These are phyloP conservation scores for Spongilla lacustris DNA, from an alignment of 37 sponge, comb jelly and placozoan species.

Conservation along the genomic window DNA sequence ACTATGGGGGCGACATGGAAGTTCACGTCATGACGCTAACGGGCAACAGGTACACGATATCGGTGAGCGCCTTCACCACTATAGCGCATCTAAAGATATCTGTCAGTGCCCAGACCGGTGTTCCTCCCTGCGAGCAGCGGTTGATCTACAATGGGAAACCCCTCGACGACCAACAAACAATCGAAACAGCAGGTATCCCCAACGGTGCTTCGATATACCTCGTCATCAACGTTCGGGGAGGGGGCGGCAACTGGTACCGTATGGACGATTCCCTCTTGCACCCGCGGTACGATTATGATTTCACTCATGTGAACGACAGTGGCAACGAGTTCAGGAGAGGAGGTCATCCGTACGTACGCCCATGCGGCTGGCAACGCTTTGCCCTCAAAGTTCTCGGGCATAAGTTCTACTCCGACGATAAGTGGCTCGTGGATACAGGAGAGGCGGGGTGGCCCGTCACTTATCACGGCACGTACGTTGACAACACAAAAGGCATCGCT, in stretches of 20 bases:
- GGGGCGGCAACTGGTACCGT: constrained; percentile 13
- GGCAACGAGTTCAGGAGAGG: constrained; percentile 28
- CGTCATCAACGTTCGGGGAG: constrained; percentile 18
- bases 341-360: constrained; percentile 20
- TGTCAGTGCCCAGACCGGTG: constrained; percentile 10
- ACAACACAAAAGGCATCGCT: not conserved
- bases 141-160: constrained; percentile 14
- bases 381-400: constrained; percentile 50
- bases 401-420: constrained; percentile 20
- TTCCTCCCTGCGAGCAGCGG: constrained; percentile 32
- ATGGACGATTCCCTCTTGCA: constrained; percentile 16
- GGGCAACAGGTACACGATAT: constrained; percentile 7
- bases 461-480: constrained; percentile 30
- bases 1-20: constrained; percentile 18
- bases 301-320: constrained; percentile 24
- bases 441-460: constrained; percentile 53
- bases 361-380: constrained; percentile 46
- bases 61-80: constrained; percentile 9
- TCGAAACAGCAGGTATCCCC: not conserved
- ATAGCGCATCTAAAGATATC: constrained; percentile 35
- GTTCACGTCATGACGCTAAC: constrained; percentile 38
- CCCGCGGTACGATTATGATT: constrained; percentile 50
- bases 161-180: constrained; percentile 26
- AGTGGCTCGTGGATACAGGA: constrained; percentile 39
- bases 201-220: constrained; percentile 12